These are phyloP conservation scores for Microctenopoma stevenorrisi DNA, from an alignment of 2,797 vertebrate species.

Conservation along the genomic window DNA sequence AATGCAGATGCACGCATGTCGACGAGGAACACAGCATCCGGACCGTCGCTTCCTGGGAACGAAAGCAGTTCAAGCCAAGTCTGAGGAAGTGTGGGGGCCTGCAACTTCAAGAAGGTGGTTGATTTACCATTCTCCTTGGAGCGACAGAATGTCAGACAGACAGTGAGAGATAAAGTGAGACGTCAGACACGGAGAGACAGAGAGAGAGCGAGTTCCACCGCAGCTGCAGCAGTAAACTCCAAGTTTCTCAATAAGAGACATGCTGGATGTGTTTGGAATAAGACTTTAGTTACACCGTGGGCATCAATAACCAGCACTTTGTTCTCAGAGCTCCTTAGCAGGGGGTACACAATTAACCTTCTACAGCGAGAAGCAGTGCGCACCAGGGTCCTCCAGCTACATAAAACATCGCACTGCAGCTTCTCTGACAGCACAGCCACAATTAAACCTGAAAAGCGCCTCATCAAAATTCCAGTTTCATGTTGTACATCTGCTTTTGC, in stretches of 20 bases:
- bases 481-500: conserved; percentile 18
- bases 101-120: conserved; percentile 16
- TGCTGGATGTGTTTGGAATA: conserved; percentile 45
- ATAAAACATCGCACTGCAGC: conserved; percentile 1
- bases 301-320: conserved; percentile 25
- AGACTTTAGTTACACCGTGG: conserved; percentile 21
- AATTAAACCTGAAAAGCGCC: neutral
- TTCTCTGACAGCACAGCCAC: conserved; percentile 4
- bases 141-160: conserved; percentile 28
- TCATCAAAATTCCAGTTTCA: neutral
- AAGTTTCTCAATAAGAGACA: conserved; percentile 6
- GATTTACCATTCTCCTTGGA: conserved; percentile 37
- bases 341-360: conserved; percentile 16
- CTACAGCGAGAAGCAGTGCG: neutral
- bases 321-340: conserved; percentile 15
- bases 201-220: conserved; percentile 18
- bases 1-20: conserved; percentile 37
- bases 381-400: neutral
- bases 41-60: conserved; percentile 2
- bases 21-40: neutral
- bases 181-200: neutral
- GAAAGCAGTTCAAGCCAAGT: conserved; percentile 30
- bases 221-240: conserved; percentile 40
- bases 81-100: conserved; percentile 18
- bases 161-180: conserved; percentile 25